phyloP scores from a whole-genome alignment of 1,140 invertebrate species.

The Zaprionus nigranus region DNA sequence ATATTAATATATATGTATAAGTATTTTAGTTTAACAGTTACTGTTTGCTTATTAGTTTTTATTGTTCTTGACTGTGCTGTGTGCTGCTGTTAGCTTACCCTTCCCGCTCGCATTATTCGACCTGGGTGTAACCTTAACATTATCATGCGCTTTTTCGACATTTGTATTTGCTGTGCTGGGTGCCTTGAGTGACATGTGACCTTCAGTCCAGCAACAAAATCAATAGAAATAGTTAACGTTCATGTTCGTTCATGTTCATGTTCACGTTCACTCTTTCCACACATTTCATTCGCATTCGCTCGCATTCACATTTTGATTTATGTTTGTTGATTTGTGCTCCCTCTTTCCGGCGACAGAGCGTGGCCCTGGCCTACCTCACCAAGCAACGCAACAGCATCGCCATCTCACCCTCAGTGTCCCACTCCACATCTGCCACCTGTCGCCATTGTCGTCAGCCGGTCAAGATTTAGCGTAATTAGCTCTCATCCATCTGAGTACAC shows the following conservation, averaged over 20 bases:
- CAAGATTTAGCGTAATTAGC: conserved; percentile 34
- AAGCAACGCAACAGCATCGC: conserved; percentile 22
- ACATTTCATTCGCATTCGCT: conserved; percentile 26
- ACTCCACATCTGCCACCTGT: conserved; percentile 34
- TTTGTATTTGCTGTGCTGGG: conserved; percentile 36
- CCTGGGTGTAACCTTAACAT: conserved; percentile 43
- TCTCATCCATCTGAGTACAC: not conserved
- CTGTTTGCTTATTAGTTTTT: conserved; percentile 61
- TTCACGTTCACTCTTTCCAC: conserved; percentile 30
- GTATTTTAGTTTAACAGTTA: conserved; percentile 18
- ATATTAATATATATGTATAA: not conserved
- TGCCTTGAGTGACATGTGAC: conserved; percentile 62
- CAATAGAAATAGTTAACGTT: conserved; percentile 70
- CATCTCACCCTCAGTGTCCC: not conserved
- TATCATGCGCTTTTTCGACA: conserved; percentile 46
- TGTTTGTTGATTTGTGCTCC: conserved; percentile 25
- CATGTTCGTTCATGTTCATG: conserved; percentile 32
- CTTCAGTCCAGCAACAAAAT: conserved; percentile 79
- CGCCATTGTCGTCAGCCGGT: conserved; percentile 19
- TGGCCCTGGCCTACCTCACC: conserved; percentile 50
- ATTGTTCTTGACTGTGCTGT: conserved; percentile 21
- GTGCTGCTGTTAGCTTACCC: conserved; percentile 14
- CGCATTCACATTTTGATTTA: conserved; percentile 27
- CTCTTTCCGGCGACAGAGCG: conserved; percentile 1
- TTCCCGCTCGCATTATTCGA: conserved; percentile 22